These are phyloP conservation scores for Dissostichus mawsoni DNA, from an alignment of 2,113 vertebrate species.

Conservation along the genomic window DNA sequence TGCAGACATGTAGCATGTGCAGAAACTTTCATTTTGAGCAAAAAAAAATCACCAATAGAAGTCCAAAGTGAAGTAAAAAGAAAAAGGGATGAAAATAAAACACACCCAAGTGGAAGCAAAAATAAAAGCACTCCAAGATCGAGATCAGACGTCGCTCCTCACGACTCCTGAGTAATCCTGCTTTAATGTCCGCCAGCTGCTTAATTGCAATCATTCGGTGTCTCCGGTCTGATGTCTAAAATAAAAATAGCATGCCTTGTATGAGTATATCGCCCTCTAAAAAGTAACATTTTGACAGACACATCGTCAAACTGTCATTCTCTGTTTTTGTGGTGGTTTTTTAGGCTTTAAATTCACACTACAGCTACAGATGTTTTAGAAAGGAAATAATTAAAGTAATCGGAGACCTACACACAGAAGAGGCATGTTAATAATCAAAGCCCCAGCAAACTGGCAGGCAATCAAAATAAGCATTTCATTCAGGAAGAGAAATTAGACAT, in stretches of 20 bases:
- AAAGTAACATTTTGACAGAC: conserved; percentile 63
- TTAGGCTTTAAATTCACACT: conserved; percentile 40
- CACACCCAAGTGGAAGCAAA: conserved; percentile 1
- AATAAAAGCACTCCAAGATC: conserved; percentile 27
- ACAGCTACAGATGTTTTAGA: conserved; percentile 67
- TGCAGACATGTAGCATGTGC: conserved; percentile 27
- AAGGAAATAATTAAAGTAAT: conserved; percentile 82
- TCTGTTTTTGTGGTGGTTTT: conserved; percentile 31
- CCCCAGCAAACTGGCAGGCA: conserved; percentile 80
- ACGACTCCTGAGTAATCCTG: conserved; percentile 33
- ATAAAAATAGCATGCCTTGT: conserved; percentile 46
- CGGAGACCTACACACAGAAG: conserved; percentile 81
- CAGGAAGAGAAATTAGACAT: conserved; percentile 84
- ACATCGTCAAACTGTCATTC: conserved; percentile 86
- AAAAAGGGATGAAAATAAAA: conserved; percentile 23
- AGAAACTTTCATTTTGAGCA: conserved; percentile 27
- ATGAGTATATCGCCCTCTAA: conserved; percentile 27
- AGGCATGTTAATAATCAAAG: conserved; percentile 82
- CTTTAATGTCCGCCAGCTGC: conserved; percentile 68
- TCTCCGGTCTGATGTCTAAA: conserved; percentile 44
- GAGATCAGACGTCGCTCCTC: conserved; percentile 38
- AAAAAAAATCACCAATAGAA: conserved; percentile 16
- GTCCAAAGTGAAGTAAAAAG: conserved; percentile 17
- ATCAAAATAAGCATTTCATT: conserved; percentile 83
- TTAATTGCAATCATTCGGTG: conserved; percentile 65